Conservation (phyloP, 2,888 invertebrate species). For the Cartodere bifasciata region DNA sequence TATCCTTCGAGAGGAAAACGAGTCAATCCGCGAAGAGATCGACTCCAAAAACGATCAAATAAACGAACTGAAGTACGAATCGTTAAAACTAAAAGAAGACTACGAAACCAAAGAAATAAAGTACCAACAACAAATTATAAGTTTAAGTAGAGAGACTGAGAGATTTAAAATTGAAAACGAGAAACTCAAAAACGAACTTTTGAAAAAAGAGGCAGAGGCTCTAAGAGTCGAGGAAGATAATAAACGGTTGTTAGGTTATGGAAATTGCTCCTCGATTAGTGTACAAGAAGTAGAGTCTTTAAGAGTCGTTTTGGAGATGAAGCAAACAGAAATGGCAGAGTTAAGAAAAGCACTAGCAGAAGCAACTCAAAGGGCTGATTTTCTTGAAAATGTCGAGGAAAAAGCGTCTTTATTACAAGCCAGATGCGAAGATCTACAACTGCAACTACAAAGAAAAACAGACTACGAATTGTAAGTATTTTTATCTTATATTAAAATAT, state of each 20-base stretch:
- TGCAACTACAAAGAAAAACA: constrained; percentile 54
- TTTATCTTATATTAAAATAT: constrained; percentile 5
- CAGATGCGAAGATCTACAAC: constrained; percentile 74
- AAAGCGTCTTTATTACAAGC: constrained; percentile 67
- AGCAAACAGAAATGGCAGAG: constrained; percentile 72
- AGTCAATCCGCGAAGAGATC: constrained; percentile 31
- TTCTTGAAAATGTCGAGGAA: constrained; percentile 56
- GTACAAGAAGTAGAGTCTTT: constrained; percentile 63
- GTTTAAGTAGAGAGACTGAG: constrained; percentile 19
- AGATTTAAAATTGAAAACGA: constrained; percentile 23
- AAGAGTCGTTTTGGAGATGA: constrained; percentile 76
- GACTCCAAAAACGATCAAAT: constrained; percentile 28
- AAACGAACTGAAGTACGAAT: constrained; percentile 22
- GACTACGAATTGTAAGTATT: constrained; percentile 57
- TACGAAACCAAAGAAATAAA: constrained; percentile 26
- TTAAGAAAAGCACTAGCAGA: constrained; percentile 59
- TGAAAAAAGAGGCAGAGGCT: constrained; percentile 22
- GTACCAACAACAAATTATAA: constrained; percentile 22
- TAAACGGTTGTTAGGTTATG: constrained; percentile 26
- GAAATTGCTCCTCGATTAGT: constrained; percentile 28
- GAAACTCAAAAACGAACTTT: constrained; percentile 18
- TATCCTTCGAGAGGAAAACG: constrained; percentile 33
- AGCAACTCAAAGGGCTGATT: constrained; percentile 58
- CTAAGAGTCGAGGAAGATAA: constrained; percentile 27
- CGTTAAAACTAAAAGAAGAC: constrained; percentile 26